Conservation (phyloP, 2,797 vertebrate genomes). For the Smutsia temminckii region DNA sequence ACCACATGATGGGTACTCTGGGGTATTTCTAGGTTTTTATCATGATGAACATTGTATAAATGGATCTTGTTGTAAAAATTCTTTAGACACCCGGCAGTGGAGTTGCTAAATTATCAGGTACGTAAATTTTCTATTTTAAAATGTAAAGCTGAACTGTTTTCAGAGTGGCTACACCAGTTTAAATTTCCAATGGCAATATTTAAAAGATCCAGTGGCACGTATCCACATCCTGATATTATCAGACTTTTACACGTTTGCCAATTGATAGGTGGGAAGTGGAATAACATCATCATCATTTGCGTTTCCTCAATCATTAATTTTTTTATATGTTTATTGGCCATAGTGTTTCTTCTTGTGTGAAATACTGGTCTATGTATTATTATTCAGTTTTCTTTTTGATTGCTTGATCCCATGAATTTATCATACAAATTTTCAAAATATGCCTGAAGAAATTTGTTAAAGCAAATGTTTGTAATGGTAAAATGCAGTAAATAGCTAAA, state of each 20-base stretch:
- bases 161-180: not conserved
- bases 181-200: not conserved
- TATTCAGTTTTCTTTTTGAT: not conserved
- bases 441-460: not conserved
- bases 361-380: not conserved
- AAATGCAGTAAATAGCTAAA: not conserved
- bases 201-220: not conserved
- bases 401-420: not conserved
- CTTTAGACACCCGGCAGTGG: not conserved
- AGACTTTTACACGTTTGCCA: not conserved
- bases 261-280: not conserved
- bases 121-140: not conserved
- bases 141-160: not conserved
- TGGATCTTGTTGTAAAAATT: not conserved
- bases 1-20: not conserved
- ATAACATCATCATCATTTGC: not conserved
- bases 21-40: not conserved
- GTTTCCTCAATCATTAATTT: not conserved
- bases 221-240: not conserved
- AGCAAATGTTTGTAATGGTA: not conserved
- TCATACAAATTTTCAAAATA: not conserved
- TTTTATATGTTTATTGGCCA: not conserved
- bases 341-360: not conserved
- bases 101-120: not conserved
- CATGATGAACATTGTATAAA: not conserved